These are phyloP conservation scores for Pachymerium ferrugineum DNA, from an alignment of 2,888 invertebrate genomes.

Conservation along the genomic window DNA sequence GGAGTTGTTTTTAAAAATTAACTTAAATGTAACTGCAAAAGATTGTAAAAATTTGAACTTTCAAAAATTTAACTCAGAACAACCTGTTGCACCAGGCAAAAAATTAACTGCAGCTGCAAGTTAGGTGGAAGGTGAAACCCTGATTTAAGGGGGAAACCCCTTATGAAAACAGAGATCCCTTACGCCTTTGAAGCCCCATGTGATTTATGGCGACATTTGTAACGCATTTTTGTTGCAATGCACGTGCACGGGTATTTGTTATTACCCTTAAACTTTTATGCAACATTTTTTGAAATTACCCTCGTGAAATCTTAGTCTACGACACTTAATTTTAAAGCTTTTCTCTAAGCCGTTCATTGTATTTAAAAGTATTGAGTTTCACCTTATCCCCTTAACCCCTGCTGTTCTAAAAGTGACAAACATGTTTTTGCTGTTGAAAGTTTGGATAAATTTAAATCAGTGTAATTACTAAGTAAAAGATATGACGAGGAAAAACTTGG, in stretches of 20 bases:
- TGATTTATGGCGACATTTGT: neutral
- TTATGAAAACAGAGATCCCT: neutral
- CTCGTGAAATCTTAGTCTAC: neutral
- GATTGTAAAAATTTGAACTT: neutral
- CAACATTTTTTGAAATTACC: neutral
- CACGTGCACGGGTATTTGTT: neutral
- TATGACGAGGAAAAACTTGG: neutral
- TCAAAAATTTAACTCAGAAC: neutral
- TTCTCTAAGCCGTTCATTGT: neutral
- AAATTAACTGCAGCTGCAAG: neutral
- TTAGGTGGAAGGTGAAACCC: conserved; percentile 1
- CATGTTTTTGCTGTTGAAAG: neutral
- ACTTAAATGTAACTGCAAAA: neutral
- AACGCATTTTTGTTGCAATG: too few relatives aligned
- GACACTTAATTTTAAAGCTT: neutral
- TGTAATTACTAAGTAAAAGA: neutral
- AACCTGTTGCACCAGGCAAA: neutral
- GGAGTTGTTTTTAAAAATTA: too few relatives aligned
- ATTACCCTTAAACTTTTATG: too few relatives aligned
- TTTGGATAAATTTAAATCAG: neutral
- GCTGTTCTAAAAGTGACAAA: neutral
- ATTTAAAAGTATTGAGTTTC: neutral
- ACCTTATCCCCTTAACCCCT: neutral
- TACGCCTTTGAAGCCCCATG: neutral
- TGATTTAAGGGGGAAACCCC: neutral